These are phyloP conservation scores for Euura lappo DNA, from an alignment of 1,140 invertebrate genomes.

Conservation along the genomic window DNA sequence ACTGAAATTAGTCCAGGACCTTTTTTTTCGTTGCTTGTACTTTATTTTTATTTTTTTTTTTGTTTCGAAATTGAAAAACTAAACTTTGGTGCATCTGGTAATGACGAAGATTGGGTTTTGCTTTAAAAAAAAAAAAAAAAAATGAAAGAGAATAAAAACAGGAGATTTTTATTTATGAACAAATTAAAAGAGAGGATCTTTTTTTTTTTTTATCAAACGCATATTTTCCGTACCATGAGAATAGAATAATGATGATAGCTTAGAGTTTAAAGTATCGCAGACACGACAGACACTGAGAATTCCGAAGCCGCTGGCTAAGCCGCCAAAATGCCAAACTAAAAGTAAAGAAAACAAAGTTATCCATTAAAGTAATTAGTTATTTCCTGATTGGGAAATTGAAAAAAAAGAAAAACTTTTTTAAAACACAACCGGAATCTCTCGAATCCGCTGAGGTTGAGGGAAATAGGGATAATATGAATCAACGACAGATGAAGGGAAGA, in stretches of 20 bases:
- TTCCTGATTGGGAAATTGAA: not conserved
- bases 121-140: too few relatives aligned
- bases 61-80: too few relatives aligned
- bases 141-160: too few relatives aligned
- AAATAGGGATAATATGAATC: not conserved
- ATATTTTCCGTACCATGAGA: not conserved
- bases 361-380: not conserved
- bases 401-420: not conserved
- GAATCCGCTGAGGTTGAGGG: not conserved
- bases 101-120: too few relatives aligned
- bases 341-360: not conserved
- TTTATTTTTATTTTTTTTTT: too few relatives aligned
- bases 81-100: too few relatives aligned
- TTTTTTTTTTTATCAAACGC: not conserved
- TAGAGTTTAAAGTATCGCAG: not conserved
- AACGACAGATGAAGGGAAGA: not conserved
- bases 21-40: too few relatives aligned
- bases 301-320: not conserved
- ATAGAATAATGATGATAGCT: not conserved
- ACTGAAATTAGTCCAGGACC: too few relatives aligned
- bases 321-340: not conserved
- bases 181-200: not conserved
- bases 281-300: not conserved
- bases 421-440: constrained; percentile 2
- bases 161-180: not conserved